Percentiles rank a stretch among this genome's conserved stretches.
Conservation (phyloP, 1,140 invertebrate species). For the Drosophila gunungcola region DNA sequence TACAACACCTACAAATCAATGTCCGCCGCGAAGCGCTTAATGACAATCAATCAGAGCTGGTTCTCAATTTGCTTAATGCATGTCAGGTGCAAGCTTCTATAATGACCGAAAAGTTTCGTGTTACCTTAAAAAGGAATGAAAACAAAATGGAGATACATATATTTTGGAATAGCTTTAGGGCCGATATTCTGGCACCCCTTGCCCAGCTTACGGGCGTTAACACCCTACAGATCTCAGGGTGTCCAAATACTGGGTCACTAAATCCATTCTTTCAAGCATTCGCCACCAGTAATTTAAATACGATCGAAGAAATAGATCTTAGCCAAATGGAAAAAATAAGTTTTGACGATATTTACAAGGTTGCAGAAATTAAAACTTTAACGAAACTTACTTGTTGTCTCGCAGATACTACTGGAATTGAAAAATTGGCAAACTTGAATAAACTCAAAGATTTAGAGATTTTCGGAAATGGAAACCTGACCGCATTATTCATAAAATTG, state of each 20-base stretch:
- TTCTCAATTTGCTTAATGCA: too few relatives aligned
- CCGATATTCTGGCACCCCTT: background rate
- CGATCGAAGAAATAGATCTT: background rate
- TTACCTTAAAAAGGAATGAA: too few relatives aligned
- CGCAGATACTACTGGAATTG: background rate
- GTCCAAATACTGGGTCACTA: background rate
- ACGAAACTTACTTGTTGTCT: background rate
- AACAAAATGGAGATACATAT: background rate
- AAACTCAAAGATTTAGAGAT: background rate
- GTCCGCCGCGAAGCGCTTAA: too few relatives aligned
- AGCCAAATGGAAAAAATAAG: fast-evolving
- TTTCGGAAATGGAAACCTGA: background rate
- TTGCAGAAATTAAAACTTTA: background rate
- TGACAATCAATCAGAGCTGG: too few relatives aligned
- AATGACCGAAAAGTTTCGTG: background rate
- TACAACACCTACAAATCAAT: background rate
- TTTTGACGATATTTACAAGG: background rate
- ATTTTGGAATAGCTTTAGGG: too few relatives aligned
- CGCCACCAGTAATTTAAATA: background rate
- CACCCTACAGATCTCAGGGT: background rate
- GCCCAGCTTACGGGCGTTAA: background rate
- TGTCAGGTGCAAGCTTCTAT: too few relatives aligned
- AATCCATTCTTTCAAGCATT: background rate
- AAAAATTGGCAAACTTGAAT: too few relatives aligned
- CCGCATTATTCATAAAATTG: background rate